Percentiles rank a stretch among this genome's conserved stretches.
phyloP scores from a whole-genome alignment of 1,140 invertebrate genomes.

The Diorhabda sublineata region DNA sequence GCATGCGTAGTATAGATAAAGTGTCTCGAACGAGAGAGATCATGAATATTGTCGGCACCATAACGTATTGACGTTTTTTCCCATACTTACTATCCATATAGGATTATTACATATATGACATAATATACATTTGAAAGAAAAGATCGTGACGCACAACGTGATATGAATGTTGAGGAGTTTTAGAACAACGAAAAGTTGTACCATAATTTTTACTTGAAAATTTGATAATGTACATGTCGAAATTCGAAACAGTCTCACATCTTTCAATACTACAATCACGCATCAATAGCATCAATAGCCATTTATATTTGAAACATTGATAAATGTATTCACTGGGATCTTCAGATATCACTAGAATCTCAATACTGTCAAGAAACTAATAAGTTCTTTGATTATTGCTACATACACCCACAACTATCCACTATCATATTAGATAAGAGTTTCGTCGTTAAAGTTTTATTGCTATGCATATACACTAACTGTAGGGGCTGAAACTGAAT shows the following conservation, averaged over 20 bases:
- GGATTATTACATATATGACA: no score
- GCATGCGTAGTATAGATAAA: no score
- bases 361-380: constrained; percentile 18
- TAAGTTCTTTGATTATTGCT: constrained; percentile 31
- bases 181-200: background rate
- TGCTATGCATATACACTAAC: constrained; percentile 67
- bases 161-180: background rate
- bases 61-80: background rate
- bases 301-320: background rate
- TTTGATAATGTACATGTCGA: background rate
- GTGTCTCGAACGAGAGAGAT: no score
- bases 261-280: background rate
- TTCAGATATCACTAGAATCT: constrained; percentile 18
- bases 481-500: constrained; percentile 71
- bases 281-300: background rate
- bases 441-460: constrained; percentile 69
- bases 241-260: background rate
- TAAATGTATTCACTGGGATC: constrained; percentile 5
- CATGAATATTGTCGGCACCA: no score
- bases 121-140: no score
- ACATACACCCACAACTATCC: constrained; percentile 78
- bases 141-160: background rate
- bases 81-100: background rate
- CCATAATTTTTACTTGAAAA: background rate
- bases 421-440: constrained; percentile 79